These are phyloP conservation scores for Aplocera efformata DNA, from an alignment of 2,888 invertebrate species.

Conservation along the genomic window DNA sequence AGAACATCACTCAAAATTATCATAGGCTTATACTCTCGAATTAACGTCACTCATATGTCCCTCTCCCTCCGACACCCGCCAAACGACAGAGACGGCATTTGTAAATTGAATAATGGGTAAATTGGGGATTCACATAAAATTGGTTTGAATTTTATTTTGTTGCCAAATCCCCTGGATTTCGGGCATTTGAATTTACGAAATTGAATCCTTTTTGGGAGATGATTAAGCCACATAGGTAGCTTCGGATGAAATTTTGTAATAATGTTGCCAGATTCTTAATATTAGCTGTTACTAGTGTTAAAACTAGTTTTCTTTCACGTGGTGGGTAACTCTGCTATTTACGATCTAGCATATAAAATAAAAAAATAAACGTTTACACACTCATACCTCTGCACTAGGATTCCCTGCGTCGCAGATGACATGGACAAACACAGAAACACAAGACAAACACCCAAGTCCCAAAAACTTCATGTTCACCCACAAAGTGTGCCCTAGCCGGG, in stretches of 20 bases:
- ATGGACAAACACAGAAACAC: too few relatives aligned
- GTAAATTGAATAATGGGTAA: slow-evolving; percentile 30
- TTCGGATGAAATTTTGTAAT: slow-evolving; percentile 13
- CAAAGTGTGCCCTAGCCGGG: too few relatives aligned
- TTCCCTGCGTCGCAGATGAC: too few relatives aligned
- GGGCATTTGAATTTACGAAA: slow-evolving; percentile 17
- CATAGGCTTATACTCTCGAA: slow-evolving; percentile 21
- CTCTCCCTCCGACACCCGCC: slow-evolving; percentile 9
- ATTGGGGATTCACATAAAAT: slow-evolving; percentile 21
- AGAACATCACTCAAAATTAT: slow-evolving; percentile 27
- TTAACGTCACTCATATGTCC: slow-evolving; percentile 23
- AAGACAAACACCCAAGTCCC: too few relatives aligned
- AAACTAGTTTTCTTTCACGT: too few relatives aligned
- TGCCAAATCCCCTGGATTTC: slow-evolving; percentile 11
- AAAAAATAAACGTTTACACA: too few relatives aligned
- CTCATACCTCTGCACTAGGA: too few relatives aligned
- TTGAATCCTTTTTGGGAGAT: slow-evolving; percentile 15
- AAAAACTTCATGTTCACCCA: too few relatives aligned
- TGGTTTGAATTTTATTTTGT: slow-evolving; percentile 22
- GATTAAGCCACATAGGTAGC: slow-evolving; percentile 1
- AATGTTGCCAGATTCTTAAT: too few relatives aligned
- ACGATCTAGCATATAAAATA: too few relatives aligned
- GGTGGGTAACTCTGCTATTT: too few relatives aligned
- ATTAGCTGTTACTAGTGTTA: too few relatives aligned
- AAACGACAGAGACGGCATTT: slow-evolving; percentile 14